A percentile compares a stretch with the other conserved stretches of the same genome.
Evolutionary conservation across 2,888 invertebrate genomes (phyloP).

Genomic region (Synanthedon andrenaeformis): DNA sequence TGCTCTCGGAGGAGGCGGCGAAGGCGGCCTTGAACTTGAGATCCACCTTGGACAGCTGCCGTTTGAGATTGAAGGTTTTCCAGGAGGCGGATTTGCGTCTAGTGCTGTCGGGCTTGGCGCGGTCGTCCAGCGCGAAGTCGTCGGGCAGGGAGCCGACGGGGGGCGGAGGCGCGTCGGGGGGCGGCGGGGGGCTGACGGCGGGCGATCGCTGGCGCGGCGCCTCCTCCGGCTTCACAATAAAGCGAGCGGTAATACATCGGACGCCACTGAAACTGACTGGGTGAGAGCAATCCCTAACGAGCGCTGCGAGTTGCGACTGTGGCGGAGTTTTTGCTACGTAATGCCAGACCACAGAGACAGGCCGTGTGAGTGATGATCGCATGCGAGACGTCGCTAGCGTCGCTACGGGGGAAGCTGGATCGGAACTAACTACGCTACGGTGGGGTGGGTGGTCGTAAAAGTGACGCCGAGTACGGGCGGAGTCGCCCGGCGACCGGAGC

Average conservation of each 20-base stretch:
- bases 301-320: neutral
- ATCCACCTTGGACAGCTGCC: slow-evolving; percentile 84
- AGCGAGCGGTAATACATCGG: neutral
- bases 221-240: slow-evolving; percentile 43
- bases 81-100: slow-evolving; percentile 77
- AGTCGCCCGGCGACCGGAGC: slow-evolving; percentile 24
- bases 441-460: neutral
- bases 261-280: neutral
- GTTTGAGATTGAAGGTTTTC: slow-evolving; percentile 84
- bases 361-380: slow-evolving; percentile 45
- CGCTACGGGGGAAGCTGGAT: slow-evolving; percentile 32
- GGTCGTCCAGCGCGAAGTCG: slow-evolving; percentile 25
- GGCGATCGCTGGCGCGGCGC: slow-evolving; percentile 12
- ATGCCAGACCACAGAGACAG: slow-evolving; percentile 20
- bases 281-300: neutral
- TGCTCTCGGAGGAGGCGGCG: slow-evolving; percentile 53
- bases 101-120: slow-evolving; percentile 43
- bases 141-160: slow-evolving; percentile 19
- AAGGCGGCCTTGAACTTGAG: slow-evolving; percentile 78
- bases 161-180: slow-evolving; percentile 15
- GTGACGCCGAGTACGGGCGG: slow-evolving; percentile 5
- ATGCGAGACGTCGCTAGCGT: slow-evolving; percentile 44
- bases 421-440: slow-evolving; percentile 24
- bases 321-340: neutral
- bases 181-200: slow-evolving; percentile 12